Evolutionary conservation across 1,140 invertebrate species (phyloP), one percentile per base, ranked within the genome.

Genomic region (Ooceraea biroi): DNA sequence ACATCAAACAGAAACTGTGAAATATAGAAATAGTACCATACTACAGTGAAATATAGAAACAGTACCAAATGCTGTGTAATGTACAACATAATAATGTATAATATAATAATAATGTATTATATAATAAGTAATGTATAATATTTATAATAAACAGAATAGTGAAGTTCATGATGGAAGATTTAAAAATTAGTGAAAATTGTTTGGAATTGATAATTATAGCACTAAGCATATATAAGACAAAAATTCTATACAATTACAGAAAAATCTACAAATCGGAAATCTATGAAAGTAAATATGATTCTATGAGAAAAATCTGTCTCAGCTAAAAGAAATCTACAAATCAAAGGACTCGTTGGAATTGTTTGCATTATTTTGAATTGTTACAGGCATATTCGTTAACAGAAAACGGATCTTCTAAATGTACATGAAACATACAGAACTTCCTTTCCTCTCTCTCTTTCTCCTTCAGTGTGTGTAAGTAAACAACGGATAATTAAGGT

Each of bases 401-500:
- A 36, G 27, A n/a, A 8, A 41, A 22, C 11, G 27, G 10, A 36
- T 36, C 50, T 76, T 65, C 11, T 12, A 65, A 65, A 65, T 22
- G 44, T 7, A 36, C 50, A n/a, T 22, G 7, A 57, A 61, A 58
- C 17, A 12, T 44, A 10, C 19, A 19, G 44, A 17, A 36, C 3
- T 48, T 22, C 48, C 61, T 27, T 61, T 7, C 7, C 36, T 36
- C 36, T 36, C 36, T 36, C 36, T 36, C 36, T 36, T 7, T 36
- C 36, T 36, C 36, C 7, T 36, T 36, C 14, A 0, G 3, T 44
- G 30, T 55, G 30, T 17, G 14, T 78, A 58, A 71, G 50, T 41
- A 52, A 41, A 63, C 22, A 41, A 36, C 36, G 68, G 36, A 58
- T 71, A 71, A 71, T 71, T 71, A 80, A 80, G 50, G 36, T 50